Percentiles rank a stretch among this genome's conserved stretches.
phyloP scores from a whole-genome alignment of 2,113 vertebrate genomes.

The Ornithorhynchus anatinus region DNA sequence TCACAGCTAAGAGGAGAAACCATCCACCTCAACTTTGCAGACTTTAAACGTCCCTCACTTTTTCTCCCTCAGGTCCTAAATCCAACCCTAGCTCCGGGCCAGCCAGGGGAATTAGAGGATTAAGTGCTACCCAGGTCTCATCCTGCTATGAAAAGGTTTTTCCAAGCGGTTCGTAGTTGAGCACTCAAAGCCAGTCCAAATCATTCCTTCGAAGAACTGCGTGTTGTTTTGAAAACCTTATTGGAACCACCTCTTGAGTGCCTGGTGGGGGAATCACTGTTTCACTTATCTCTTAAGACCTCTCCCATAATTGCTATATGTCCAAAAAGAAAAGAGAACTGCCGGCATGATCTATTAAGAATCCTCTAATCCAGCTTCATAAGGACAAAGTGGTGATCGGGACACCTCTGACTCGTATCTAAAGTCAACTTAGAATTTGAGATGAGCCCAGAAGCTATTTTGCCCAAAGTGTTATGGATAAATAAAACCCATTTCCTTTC shows the following conservation, averaged over 20 bases:
- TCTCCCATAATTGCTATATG: conserved; percentile 40
- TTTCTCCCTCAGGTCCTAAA: conserved; percentile 42
- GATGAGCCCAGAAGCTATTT: conserved; percentile 1
- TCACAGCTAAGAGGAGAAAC: background rate
- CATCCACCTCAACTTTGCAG: background rate
- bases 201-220: conserved; percentile 23
- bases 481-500: background rate
- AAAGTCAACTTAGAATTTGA: conserved; percentile 29
- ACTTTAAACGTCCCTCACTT: conserved; percentile 22
- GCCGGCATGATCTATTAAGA: conserved; percentile 36
- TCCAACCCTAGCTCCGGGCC: conserved; percentile 58
- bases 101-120: conserved; percentile 61
- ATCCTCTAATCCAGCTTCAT: conserved; percentile 39
- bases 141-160: conserved; percentile 64
- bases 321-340: conserved; percentile 26
- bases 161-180: conserved; percentile 48
- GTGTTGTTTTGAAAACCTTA: conserved; percentile 35
- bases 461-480: conserved; percentile 3
- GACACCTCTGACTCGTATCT: conserved; percentile 37
- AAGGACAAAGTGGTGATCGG: conserved; percentile 35
- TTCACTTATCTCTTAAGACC: conserved; percentile 58
- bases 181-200: conserved; percentile 43
- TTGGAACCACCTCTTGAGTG: conserved; percentile 47
- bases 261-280: conserved; percentile 36
- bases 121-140: conserved; percentile 62